These are phyloP conservation scores for Catocala fraxini DNA, from an alignment of 2,888 invertebrate species.

Conservation along the genomic window DNA sequence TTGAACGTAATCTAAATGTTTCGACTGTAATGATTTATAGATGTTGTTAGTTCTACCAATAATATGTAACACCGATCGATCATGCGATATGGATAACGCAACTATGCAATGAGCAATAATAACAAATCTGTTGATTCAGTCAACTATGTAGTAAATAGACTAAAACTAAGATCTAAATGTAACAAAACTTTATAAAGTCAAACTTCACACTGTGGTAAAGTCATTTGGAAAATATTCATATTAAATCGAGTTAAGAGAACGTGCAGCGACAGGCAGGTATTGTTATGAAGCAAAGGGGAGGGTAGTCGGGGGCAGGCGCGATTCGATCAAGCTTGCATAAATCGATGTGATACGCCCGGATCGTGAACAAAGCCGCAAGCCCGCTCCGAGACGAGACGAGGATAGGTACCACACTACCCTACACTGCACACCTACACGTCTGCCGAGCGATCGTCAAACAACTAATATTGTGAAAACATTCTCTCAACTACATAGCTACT, in stretches of 20 bases:
- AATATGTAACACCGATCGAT: too few relatives aligned
- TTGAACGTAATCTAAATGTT: too few relatives aligned
- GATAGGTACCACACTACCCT: slow-evolving; percentile 47
- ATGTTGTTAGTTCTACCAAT: too few relatives aligned
- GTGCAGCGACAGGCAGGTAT: slow-evolving; percentile 67
- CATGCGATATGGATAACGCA: too few relatives aligned
- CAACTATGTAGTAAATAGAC: too few relatives aligned
- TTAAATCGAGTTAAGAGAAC: slow-evolving; percentile 48
- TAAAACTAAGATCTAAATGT: too few relatives aligned
- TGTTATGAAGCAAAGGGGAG: slow-evolving; percentile 61
- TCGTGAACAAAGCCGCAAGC: slow-evolving; percentile 83
- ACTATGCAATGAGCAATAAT: too few relatives aligned
- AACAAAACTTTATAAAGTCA: too few relatives aligned
- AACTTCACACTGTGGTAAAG: slow-evolving; percentile 3
- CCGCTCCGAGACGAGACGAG: slow-evolving; percentile 65
- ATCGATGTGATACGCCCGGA: slow-evolving; percentile 84
- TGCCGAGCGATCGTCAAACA: slow-evolving; percentile 39
- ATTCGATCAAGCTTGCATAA: slow-evolving; percentile 85
- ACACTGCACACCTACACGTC: slow-evolving; percentile 35
- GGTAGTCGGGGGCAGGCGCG: slow-evolving; percentile 61
- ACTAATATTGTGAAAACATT: slow-evolving; percentile 44
- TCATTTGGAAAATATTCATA: slow-evolving; percentile 39
- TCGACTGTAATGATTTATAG: too few relatives aligned
- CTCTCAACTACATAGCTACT: slow-evolving; percentile 25
- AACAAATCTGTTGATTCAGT: too few relatives aligned